Conservation (phyloP, 2,797 vertebrate species). For the Scomberomorus guttatus region DNA sequence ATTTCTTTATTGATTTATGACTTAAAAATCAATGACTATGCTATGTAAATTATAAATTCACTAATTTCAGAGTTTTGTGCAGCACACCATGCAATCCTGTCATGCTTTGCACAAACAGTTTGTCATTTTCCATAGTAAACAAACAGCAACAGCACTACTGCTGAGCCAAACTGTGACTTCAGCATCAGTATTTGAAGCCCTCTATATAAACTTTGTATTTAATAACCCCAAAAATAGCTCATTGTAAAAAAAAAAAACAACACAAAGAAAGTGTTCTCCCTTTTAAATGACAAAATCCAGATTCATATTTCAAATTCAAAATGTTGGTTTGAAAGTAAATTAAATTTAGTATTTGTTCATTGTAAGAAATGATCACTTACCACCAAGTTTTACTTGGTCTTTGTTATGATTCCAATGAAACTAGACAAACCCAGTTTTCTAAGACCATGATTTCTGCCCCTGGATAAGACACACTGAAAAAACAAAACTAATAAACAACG, state of each 20-base stretch:
- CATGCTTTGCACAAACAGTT: background rate
- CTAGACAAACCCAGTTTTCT: background rate
- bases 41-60: conserved; percentile 6
- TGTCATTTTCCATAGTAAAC: background rate
- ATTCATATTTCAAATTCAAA: background rate
- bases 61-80: background rate
- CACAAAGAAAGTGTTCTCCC: background rate
- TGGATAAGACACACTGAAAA: background rate
- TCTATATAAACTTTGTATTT: background rate
- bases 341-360: background rate
- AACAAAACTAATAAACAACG: background rate
- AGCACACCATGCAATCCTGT: background rate
- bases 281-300: conserved; percentile 15
- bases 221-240: background rate
- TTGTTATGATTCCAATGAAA: background rate
- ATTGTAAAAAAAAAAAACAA: background rate
- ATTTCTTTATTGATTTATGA: background rate
- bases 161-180: background rate
- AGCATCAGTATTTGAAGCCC: background rate
- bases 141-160: background rate
- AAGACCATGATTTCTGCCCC: background rate
- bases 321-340: too few relatives aligned
- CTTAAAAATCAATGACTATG: background rate
- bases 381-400: background rate
- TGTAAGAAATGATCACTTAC: too few relatives aligned